These are phyloP conservation scores for Megaceryle torquata DNA, from an alignment of 2,113 vertebrate species.

Conservation along the genomic window DNA sequence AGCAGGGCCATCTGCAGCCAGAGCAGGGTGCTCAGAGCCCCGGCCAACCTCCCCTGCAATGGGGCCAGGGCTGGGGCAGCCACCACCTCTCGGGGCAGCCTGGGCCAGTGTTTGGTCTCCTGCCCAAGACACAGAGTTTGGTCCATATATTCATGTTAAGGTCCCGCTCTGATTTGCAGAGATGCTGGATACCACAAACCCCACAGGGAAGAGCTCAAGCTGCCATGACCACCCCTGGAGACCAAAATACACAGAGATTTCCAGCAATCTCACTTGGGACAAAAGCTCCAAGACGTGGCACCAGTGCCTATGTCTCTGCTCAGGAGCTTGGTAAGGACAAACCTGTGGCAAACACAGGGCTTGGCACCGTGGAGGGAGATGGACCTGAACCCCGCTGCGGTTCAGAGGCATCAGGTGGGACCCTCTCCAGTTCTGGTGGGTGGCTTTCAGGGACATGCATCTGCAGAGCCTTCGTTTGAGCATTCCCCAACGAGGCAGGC, in stretches of 20 bases:
- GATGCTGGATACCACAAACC: neutral
- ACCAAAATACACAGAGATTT: accelerated
- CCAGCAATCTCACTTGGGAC: neutral
- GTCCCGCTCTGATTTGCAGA: neutral
- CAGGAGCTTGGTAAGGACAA: too few relatives aligned
- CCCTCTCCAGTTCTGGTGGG: neutral
- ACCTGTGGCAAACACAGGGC: neutral
- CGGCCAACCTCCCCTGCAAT: neutral
- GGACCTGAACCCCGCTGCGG: accelerated
- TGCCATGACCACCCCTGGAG: accelerated
- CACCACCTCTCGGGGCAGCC: neutral
- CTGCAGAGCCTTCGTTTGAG: neutral
- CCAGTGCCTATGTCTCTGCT: accelerated
- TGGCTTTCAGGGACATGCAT: neutral
- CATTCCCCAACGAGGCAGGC: neutral
- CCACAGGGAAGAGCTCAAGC: neutral
- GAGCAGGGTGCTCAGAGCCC: neutral
- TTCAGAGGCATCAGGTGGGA: neutral
- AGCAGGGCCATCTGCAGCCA: neutral
- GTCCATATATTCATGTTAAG: neutral
- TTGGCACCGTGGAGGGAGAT: accelerated
- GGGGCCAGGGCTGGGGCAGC: neutral
- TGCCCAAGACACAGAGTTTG: neutral
- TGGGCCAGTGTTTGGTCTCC: neutral
- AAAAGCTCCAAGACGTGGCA: neutral